Conservation (phyloP, 1,140 invertebrate genomes). For the Bombus sylvicola region DNA sequence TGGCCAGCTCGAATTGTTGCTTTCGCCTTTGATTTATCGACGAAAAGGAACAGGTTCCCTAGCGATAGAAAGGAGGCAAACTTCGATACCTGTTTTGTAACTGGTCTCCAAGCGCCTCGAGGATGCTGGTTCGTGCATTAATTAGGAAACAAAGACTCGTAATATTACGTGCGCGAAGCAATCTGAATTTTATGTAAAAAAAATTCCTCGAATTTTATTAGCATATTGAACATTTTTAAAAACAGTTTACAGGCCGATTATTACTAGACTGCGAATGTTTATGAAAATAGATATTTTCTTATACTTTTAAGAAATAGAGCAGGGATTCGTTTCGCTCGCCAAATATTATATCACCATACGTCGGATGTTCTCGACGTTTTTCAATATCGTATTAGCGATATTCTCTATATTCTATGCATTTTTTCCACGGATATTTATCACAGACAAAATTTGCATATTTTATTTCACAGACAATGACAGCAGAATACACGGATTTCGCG, state of each 20-base stretch:
- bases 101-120: not conserved
- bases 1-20: constrained; percentile 14
- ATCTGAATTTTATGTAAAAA: too few species aligned
- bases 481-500: not conserved
- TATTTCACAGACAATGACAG: not conserved
- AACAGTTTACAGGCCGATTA: too few species aligned
- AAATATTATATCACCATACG: too few species aligned
- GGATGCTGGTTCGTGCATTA: not conserved
- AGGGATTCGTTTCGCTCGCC: too few species aligned
- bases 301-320: too few species aligned
- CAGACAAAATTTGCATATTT: not conserved
- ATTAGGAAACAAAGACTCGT: not conserved
- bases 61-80: constrained; percentile 23
- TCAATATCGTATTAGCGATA: too few species aligned
- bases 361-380: too few species aligned
- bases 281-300: too few species aligned
- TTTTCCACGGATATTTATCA: not conserved
- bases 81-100: constrained; percentile 21
- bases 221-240: too few species aligned
- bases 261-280: too few species aligned
- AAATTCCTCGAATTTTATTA: too few species aligned
- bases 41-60: constrained; percentile 23
- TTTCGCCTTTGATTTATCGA: constrained; percentile 32
- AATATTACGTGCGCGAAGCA: not conserved
- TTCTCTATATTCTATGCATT: too few species aligned